phyloP scores from a whole-genome alignment of 2,113 vertebrate species.

The Tor tambroides region DNA sequence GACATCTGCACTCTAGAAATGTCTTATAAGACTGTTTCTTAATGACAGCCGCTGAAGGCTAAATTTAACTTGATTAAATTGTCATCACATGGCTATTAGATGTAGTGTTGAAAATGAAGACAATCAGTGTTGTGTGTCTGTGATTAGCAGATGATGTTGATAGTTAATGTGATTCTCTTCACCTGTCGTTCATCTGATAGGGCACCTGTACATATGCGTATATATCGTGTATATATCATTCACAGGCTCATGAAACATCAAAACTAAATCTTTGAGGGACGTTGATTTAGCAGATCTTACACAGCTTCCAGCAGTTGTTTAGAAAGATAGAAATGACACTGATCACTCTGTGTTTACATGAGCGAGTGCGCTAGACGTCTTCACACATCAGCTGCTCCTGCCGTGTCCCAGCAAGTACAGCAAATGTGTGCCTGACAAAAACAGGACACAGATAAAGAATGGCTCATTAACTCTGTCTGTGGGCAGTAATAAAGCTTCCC shows the following conservation, averaged over 20 bases:
- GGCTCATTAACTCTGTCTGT: slow-evolving; percentile 60
- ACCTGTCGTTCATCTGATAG: neutral
- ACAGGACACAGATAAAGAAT: slow-evolving; percentile 63
- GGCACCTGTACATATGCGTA: neutral
- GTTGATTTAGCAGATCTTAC: neutral
- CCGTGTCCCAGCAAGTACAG: slow-evolving; percentile 54
- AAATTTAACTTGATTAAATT: neutral
- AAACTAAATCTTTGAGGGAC: neutral
- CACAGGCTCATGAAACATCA: neutral
- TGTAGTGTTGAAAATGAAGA: neutral
- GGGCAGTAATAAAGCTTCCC: neutral
- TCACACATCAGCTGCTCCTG: neutral
- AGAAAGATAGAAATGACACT: slow-evolving; percentile 6
- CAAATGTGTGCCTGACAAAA: slow-evolving; percentile 60
- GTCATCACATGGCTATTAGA: neutral
- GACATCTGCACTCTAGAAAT: neutral
- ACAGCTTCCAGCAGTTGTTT: neutral
- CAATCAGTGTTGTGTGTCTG: neutral
- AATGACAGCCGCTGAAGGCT: neutral
- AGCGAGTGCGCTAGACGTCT: neutral
- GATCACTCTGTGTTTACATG: neutral
- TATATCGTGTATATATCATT: neutral
- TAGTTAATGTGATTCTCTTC: neutral
- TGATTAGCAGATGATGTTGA: neutral
- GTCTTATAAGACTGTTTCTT: neutral